These are phyloP conservation scores for Salmo trutta DNA, from an alignment of 2,797 vertebrate species.

Conservation along the genomic window DNA sequence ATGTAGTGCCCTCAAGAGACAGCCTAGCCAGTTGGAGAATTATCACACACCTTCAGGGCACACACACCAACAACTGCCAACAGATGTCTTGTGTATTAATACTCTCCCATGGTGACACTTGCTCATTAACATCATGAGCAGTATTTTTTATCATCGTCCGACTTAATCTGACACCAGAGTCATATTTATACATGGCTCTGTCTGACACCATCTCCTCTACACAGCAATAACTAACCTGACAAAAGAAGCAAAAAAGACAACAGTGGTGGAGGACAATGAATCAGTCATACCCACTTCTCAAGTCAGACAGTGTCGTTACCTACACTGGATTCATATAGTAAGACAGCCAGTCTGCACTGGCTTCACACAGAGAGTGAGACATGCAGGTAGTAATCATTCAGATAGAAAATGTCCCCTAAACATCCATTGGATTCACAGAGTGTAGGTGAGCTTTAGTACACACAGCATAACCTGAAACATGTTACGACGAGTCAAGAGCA, in stretches of 20 bases:
- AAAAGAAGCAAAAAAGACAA: background rate
- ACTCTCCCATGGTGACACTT: conserved; percentile 5
- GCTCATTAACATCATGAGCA: background rate
- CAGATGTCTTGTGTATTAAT: conserved; percentile 55
- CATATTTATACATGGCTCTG: background rate
- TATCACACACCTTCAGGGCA: conserved; percentile 63
- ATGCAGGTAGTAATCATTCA: too few species aligned
- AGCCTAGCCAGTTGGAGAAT: conserved; percentile 34
- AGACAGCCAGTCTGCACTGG: too few species aligned
- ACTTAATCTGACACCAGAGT: background rate
- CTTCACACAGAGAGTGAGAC: too few species aligned
- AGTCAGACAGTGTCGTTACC: too few species aligned
- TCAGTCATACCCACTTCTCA: background rate
- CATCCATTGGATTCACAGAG: background rate
- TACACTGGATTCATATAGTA: too few species aligned
- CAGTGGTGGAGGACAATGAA: background rate
- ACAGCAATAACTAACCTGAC: too few species aligned
- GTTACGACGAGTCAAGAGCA: background rate
- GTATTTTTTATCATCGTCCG: background rate
- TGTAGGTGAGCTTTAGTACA: background rate
- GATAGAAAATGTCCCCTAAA: too few species aligned
- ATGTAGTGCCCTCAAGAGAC: background rate
- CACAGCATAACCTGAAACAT: background rate
- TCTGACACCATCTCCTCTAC: background rate
- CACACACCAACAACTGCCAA: conserved; percentile 58